phyloP scores from a whole-genome alignment of 1,140 invertebrate genomes.

The Hypothenemus hampei region DNA sequence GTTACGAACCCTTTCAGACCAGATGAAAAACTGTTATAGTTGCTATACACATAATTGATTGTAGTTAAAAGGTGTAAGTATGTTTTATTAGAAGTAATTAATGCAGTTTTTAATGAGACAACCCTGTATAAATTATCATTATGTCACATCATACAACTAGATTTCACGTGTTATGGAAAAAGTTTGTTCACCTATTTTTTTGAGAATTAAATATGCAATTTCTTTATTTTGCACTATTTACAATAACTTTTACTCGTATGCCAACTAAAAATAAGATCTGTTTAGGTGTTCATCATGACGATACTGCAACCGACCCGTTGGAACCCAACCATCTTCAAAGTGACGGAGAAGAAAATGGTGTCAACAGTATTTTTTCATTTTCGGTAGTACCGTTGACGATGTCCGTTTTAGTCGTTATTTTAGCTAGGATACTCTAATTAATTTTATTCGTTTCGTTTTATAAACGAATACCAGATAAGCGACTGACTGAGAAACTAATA shows the following conservation, averaged over 20 bases:
- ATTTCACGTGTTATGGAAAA: not conserved
- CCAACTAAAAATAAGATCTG: not conserved
- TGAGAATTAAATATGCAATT: not conserved
- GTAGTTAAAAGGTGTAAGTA: no score
- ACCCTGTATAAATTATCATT: not conserved
- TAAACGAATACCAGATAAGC: constrained; percentile 30
- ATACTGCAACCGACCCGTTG: constrained; percentile 11
- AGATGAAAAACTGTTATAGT: no score
- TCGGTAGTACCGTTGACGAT: constrained; percentile 9
- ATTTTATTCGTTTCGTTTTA: constrained; percentile 31
- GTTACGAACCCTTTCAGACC: no score
- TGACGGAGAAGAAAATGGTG: constrained; percentile 3
- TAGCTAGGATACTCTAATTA: constrained; percentile 19
- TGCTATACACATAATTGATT: no score
- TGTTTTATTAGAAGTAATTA: not conserved
- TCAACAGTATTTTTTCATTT: constrained; percentile 3
- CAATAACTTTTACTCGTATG: not conserved
- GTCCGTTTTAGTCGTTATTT: constrained; percentile 14
- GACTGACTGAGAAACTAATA: constrained; percentile 29
- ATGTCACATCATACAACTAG: not conserved
- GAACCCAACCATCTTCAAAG: constrained; percentile 14
- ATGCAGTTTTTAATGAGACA: not conserved
- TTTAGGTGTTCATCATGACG: constrained; percentile 28
- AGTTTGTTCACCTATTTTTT: not conserved
- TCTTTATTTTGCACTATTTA: no score